These are phyloP conservation scores for Galleria mellonella DNA, from an alignment of 1,140 invertebrate species.

Conservation along the genomic window DNA sequence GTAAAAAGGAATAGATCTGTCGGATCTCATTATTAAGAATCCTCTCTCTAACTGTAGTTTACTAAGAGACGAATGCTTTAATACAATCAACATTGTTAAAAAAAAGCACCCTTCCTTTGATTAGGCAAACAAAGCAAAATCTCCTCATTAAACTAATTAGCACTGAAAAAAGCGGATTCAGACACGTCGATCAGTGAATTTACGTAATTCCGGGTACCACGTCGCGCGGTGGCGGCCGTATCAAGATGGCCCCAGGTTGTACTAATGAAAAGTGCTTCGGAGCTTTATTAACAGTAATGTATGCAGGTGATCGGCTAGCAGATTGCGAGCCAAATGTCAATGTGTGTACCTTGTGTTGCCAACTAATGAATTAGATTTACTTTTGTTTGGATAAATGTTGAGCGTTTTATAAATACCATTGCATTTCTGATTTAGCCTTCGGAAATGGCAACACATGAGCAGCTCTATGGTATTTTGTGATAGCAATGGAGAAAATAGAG, in stretches of 20 bases:
- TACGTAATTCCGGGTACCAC: conserved; percentile 38
- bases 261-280: conserved; percentile 57
- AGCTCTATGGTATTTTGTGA: no score
- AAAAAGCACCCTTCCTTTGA: no score
- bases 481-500: no score
- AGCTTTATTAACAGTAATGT: conserved; percentile 66
- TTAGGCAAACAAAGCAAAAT: conserved; percentile 8
- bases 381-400: no score
- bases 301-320: conserved; percentile 49
- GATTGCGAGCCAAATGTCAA: conserved; percentile 57
- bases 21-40: no score
- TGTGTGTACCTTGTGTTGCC: conserved; percentile 14
- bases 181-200: conserved; percentile 38
- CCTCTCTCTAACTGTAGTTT: no score
- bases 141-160: conserved; percentile 63
- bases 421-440: no score
- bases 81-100: no score
- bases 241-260: conserved; percentile 37
- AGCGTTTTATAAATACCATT: no score
- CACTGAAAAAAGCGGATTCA: conserved; percentile 39
- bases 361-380: background rate
- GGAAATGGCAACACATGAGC: no score
- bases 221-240: conserved; percentile 17
- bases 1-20: no score
- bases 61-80: no score